These are phyloP conservation scores for Verasper variegatus DNA, from an alignment of 2,113 vertebrate species.

Conservation along the genomic window DNA sequence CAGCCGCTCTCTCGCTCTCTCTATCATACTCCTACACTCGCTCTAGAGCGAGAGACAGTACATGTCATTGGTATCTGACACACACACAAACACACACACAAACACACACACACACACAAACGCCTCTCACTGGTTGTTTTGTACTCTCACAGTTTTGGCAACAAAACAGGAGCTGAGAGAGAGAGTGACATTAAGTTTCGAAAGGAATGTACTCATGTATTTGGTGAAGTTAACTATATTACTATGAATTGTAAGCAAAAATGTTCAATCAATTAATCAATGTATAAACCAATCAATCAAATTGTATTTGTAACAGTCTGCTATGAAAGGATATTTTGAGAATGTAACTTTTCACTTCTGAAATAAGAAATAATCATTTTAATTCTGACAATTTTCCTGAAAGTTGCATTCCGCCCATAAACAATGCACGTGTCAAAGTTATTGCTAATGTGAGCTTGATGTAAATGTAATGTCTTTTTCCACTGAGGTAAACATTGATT, in stretches of 20 bases:
- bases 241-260: too few relatives aligned
- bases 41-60: neutral
- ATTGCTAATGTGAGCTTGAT: neutral
- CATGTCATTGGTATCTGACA: slow-evolving; percentile 13
- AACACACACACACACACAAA: too few relatives aligned
- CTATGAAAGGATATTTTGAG: too few relatives aligned
- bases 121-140: neutral
- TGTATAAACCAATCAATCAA: neutral
- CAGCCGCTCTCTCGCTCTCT: slow-evolving; percentile 6
- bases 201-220: neutral
- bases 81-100: neutral
- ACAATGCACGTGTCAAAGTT: neutral
- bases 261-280: too few relatives aligned
- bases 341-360: neutral
- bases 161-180: too few relatives aligned
- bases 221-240: neutral
- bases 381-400: too few relatives aligned
- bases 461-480: neutral
- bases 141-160: neutral
- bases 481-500: neutral
- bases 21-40: slow-evolving; percentile 5
- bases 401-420: neutral
- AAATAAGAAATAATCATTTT: too few relatives aligned
- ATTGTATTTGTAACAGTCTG: too few relatives aligned
- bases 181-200: too few relatives aligned